phyloP scores from a whole-genome alignment of 2,797 vertebrate genomes.

The Poliocrania exsul region DNA sequence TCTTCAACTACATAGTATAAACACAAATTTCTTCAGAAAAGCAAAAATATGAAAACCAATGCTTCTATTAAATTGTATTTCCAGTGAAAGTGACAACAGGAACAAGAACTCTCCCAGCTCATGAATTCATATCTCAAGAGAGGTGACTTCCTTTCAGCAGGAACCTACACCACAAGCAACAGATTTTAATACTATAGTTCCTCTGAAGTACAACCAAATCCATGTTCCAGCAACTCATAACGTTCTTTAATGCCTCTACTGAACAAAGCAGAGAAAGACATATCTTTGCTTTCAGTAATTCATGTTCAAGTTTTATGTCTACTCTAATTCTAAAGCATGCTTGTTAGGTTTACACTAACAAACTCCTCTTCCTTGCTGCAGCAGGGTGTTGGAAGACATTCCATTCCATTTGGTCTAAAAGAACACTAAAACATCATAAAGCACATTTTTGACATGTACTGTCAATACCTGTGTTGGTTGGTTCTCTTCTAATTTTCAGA shows the following conservation, averaged over 20 bases:
- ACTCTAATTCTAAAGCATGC: background rate
- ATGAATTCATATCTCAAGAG: background rate
- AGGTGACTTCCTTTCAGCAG: background rate
- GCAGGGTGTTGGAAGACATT: background rate
- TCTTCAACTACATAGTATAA: background rate
- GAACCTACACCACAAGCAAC: background rate
- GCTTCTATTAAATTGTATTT: background rate
- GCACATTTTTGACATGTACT: background rate
- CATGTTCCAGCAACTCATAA: background rate
- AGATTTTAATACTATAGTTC: background rate
- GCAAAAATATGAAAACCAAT: background rate
- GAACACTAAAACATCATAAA: background rate
- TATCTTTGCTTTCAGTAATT: background rate
- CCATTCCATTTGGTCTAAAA: background rate
- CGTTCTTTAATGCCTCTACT: background rate
- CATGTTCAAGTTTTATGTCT: background rate
- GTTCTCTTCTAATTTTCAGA: background rate
- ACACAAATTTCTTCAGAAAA: background rate
- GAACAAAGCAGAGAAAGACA: background rate
- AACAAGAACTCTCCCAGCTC: background rate
- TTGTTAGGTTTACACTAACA: background rate
- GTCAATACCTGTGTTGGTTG: background rate
- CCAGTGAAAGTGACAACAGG: background rate
- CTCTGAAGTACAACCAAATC: background rate
- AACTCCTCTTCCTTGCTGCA: background rate